Percentiles rank a stretch among this genome's conserved stretches.
These are phyloP conservation scores for Aphidius colemani DNA, from an alignment of 2,888 invertebrate genomes.

Conservation along the genomic window DNA sequence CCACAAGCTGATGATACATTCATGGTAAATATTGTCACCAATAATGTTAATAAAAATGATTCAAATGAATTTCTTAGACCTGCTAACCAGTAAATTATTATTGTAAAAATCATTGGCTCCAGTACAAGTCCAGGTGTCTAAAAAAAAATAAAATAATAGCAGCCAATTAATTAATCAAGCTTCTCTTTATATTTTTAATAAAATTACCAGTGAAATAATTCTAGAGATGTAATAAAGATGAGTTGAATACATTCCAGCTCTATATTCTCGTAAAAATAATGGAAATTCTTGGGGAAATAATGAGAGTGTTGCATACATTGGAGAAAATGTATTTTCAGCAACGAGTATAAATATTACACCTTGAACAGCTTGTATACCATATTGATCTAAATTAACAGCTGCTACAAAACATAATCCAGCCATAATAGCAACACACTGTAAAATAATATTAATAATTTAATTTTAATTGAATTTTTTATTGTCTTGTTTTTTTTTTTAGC, in stretches of 20 bases:
- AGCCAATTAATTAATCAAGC: neutral
- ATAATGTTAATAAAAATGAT: slow-evolving; percentile 72
- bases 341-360: slow-evolving; percentile 87
- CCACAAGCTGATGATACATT: slow-evolving; percentile 89
- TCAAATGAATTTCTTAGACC: slow-evolving; percentile 73
- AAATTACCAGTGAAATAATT: slow-evolving; percentile 77
- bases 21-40: slow-evolving; percentile 76
- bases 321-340: slow-evolving; percentile 87
- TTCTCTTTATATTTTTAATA: neutral
- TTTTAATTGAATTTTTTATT: neutral
- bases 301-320: slow-evolving; percentile 87
- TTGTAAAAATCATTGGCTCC: slow-evolving; percentile 80
- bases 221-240: slow-evolving; percentile 81
- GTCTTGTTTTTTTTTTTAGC: neutral
- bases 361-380: slow-evolving; percentile 85
- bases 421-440: slow-evolving; percentile 69
- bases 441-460: slow-evolving; percentile 15
- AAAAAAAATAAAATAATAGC: slow-evolving; percentile 23
- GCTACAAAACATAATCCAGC: slow-evolving; percentile 86
- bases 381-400: slow-evolving; percentile 72
- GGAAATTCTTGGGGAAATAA: slow-evolving; percentile 83
- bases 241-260: slow-evolving; percentile 80
- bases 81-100: slow-evolving; percentile 85
- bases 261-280: slow-evolving; percentile 78
- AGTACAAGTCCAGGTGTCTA: slow-evolving; percentile 84